phyloP scores from a whole-genome alignment of 2,797 vertebrate species.

The Sebastes vulpes region DNA sequence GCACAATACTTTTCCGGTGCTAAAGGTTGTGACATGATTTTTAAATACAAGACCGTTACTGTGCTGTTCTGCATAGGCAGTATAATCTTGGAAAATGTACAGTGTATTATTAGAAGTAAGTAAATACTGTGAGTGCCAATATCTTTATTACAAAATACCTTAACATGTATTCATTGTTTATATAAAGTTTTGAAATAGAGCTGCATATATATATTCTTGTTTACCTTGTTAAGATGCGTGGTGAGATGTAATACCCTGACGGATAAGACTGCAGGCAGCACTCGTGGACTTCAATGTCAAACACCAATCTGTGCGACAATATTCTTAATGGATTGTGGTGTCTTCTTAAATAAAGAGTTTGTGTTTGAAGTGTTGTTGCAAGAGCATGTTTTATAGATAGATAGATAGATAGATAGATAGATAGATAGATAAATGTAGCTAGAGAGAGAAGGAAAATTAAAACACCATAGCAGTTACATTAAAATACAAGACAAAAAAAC shows the following conservation, averaged over 20 bases:
- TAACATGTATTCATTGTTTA: constrained; percentile 76
- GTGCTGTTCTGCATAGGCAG: constrained; percentile 43
- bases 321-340: constrained; percentile 65
- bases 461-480: background rate
- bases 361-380: constrained; percentile 46
- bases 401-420: background rate
- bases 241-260: constrained; percentile 63
- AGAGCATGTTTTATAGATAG: background rate
- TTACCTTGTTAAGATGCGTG: constrained; percentile 52
- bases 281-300: constrained; percentile 72
- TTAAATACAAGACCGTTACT: constrained; percentile 42
- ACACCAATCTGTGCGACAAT: constrained; percentile 66
- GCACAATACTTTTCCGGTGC: constrained; percentile 63
- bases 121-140: constrained; percentile 85
- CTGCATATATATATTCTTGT: constrained; percentile 71
- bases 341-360: constrained; percentile 82
- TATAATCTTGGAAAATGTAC: constrained; percentile 71
- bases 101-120: constrained; percentile 74
- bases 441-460: no score
- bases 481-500: background rate
- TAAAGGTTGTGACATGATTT: constrained; percentile 64
- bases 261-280: constrained; percentile 88
- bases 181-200: constrained; percentile 68
- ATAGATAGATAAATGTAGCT: no score
- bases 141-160: constrained; percentile 73